These are phyloP conservation scores for Apogon talboti DNA, from an alignment of 2,797 vertebrate species.

Conservation along the genomic window DNA sequence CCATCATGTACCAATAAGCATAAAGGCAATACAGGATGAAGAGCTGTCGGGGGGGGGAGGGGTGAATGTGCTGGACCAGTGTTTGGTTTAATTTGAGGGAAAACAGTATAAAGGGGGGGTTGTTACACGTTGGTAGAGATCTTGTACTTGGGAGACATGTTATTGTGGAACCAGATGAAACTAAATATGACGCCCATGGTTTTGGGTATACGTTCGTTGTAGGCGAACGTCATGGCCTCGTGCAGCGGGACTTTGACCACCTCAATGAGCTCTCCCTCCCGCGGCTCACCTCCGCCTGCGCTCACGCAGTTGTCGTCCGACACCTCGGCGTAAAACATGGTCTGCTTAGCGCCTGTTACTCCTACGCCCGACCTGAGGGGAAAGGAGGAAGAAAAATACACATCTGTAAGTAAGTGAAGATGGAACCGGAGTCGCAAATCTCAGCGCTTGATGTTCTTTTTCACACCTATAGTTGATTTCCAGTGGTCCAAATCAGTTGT, in stretches of 20 bases:
- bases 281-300: conserved; percentile 87
- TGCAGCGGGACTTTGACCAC: conserved; percentile 91
- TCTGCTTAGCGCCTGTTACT: conserved; percentile 90
- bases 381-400: background rate
- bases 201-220: conserved; percentile 88
- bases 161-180: conserved; percentile 93
- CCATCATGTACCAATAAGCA: too few relatives aligned
- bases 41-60: conserved; percentile 56
- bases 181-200: conserved; percentile 93
- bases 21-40: conserved; percentile 70
- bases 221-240: conserved; percentile 90
- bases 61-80: conserved; percentile 63
- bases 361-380: conserved; percentile 90
- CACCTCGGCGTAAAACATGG: conserved; percentile 94
- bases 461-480: too few relatives aligned
- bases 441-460: too few relatives aligned
- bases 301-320: conserved; percentile 88
- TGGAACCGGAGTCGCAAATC: too few relatives aligned
- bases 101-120: conserved; percentile 50
- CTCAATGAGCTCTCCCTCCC: conserved; percentile 93
- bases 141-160: conserved; percentile 90
- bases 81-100: conserved; percentile 62
- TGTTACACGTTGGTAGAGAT: conserved; percentile 88
- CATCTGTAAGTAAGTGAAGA: too few relatives aligned
- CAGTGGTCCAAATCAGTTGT: too few relatives aligned